Conservation (phyloP, 1,140 invertebrate species). For the Zeugodacus cucurbitae region DNA sequence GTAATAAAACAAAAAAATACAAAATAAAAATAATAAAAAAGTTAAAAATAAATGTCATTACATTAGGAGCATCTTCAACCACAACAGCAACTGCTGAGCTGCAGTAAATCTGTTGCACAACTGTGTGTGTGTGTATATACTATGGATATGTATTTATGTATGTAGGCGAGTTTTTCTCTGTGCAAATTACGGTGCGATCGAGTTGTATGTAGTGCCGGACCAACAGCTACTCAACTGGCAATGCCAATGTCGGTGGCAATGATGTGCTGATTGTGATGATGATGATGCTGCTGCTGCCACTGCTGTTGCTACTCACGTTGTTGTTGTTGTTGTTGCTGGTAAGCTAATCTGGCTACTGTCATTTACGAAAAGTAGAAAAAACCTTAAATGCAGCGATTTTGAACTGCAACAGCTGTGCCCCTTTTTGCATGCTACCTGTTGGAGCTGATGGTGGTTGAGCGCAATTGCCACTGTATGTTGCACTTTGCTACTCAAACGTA, state of each 20-base stretch:
- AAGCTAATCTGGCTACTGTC: conserved; percentile 36
- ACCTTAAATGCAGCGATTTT: neutral
- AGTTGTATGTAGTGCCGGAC: neutral
- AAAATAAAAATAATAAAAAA: neutral
- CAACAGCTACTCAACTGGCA: neutral
- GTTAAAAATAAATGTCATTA: neutral
- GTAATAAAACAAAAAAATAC: neutral
- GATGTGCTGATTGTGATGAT: conserved; percentile 26
- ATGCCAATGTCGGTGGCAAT: conserved; percentile 37
- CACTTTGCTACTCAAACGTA: conserved; percentile 24
- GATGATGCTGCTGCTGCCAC: neutral
- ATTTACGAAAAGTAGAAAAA: conserved; percentile 8
- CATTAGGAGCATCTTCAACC: conserved; percentile 7
- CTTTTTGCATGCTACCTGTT: conserved; percentile 11
- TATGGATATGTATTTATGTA: too few relatives aligned
- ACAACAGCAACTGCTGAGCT: neutral
- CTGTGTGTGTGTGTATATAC: neutral
- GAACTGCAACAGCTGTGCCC: conserved; percentile 16
- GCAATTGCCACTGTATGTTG: conserved; percentile 31
- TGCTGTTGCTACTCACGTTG: neutral
- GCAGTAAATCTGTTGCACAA: neutral
- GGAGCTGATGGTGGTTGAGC: too few relatives aligned
- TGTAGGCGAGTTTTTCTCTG: too few relatives aligned
- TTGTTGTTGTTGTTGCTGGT: neutral
- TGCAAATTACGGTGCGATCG: conserved; percentile 13